Percentiles rank a stretch among this genome's conserved stretches.
phyloP scores from a whole-genome alignment of 2,113 vertebrate genomes.

The Bungarus multicinctus region DNA sequence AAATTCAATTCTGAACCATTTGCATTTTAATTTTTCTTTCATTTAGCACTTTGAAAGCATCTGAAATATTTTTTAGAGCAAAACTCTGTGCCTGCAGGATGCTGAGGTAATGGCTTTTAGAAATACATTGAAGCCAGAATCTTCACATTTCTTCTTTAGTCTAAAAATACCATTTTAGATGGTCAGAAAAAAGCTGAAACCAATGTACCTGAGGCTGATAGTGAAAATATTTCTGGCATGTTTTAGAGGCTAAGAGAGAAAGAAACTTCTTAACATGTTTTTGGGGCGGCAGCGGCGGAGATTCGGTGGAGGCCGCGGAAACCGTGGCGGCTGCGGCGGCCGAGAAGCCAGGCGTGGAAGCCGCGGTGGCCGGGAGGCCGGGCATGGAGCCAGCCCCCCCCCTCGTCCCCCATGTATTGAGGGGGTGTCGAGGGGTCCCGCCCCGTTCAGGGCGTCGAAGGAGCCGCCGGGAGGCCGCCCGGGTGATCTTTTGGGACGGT shows the following conservation, averaged over 20 bases:
- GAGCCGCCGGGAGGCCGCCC: no score
- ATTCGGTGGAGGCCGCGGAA: no score
- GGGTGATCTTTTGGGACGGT: no score
- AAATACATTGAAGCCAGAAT: background rate
- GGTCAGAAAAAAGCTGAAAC: background rate
- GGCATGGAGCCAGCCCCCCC: no score
- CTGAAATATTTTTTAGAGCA: background rate
- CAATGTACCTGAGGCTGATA: background rate
- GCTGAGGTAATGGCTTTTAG: background rate
- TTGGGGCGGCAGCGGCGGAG: no score
- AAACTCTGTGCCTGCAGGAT: conserved; percentile 8
- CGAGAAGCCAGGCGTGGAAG: no score
- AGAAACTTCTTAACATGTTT: background rate
- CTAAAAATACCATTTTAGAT: background rate
- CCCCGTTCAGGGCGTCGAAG: no score
- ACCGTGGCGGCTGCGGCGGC: no score
- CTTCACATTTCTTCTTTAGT: background rate
- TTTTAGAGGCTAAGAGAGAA: background rate
- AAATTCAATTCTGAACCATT: conserved; percentile 1
- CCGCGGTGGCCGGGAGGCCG: no score
- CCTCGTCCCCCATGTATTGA: no score
- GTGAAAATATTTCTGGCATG: background rate
- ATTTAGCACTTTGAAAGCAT: background rate
- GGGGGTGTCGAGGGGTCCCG: no score
- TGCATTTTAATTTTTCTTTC: conserved; percentile 13